These are phyloP conservation scores for Umimayanthus chanpuru DNA, from an alignment of 92 coral and sea anemone species.

Conservation along the genomic window DNA sequence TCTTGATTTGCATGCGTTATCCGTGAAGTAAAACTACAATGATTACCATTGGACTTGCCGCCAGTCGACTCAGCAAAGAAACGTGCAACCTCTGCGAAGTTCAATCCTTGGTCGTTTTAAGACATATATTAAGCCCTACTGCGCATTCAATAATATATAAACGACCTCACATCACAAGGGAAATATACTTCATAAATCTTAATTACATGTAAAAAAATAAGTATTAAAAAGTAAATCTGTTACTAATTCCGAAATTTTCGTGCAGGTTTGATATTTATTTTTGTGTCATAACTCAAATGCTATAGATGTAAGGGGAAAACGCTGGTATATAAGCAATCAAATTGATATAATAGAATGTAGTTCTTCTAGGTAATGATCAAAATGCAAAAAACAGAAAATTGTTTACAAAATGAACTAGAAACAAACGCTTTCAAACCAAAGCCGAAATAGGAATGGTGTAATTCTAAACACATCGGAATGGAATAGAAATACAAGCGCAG, in stretches of 20 bases:
- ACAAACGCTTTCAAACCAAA: background rate
- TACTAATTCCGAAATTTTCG: no score
- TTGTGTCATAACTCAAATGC: background rate
- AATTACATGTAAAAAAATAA: no score
- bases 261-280: background rate
- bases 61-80: background rate
- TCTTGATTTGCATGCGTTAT: constrained; percentile 1
- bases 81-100: background rate
- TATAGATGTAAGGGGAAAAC: background rate
- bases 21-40: background rate
- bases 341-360: background rate
- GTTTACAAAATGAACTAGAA: background rate
- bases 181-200: background rate
- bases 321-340: background rate
- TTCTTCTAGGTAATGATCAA: background rate
- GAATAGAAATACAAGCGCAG: background rate
- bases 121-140: background rate
- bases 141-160: background rate
- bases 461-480: background rate
- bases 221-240: background rate
- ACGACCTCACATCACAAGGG: background rate
- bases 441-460: background rate
- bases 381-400: constrained; percentile 15
- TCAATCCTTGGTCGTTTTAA: background rate
- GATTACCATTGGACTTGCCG: background rate